Conservation (phyloP, 2,797 vertebrate genomes). For the Aselliscus stoliczkanus region DNA sequence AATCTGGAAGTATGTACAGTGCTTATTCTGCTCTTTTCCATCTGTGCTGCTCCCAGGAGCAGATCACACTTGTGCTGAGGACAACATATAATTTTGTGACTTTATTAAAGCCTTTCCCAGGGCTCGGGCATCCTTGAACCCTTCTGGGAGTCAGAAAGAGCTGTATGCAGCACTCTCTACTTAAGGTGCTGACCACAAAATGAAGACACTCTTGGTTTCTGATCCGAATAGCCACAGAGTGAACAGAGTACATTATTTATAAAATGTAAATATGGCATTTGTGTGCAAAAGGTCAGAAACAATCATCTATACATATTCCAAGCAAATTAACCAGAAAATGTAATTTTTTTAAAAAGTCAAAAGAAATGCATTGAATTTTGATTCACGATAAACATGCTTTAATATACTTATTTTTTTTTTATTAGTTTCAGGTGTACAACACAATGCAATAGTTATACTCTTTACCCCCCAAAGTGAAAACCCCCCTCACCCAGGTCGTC, state of each 20-base stretch:
- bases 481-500: too few relatives aligned
- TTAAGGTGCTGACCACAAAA: not conserved
- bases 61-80: not conserved
- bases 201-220: not conserved
- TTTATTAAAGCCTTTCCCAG: not conserved
- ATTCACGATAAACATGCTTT: not conserved
- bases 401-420: constrained; percentile 11
- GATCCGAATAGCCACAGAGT: not conserved
- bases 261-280: constrained; percentile 27
- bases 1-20: not conserved
- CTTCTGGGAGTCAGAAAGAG: not conserved
- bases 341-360: not conserved
- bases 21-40: not conserved
- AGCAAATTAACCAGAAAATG: constrained; percentile 1
- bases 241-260: too few relatives aligned
- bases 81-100: not conserved
- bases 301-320: not conserved
- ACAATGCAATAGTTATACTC: too few relatives aligned
- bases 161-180: not conserved
- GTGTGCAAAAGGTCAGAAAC: not conserved
- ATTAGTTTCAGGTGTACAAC: too few relatives aligned
- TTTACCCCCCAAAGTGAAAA: too few relatives aligned
- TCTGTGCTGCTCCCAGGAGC: not conserved
- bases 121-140: not conserved
- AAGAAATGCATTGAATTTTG: not conserved